Evolutionary conservation across 2,113 vertebrate genomes (phyloP).

Genomic region (Meles meles): DNA sequence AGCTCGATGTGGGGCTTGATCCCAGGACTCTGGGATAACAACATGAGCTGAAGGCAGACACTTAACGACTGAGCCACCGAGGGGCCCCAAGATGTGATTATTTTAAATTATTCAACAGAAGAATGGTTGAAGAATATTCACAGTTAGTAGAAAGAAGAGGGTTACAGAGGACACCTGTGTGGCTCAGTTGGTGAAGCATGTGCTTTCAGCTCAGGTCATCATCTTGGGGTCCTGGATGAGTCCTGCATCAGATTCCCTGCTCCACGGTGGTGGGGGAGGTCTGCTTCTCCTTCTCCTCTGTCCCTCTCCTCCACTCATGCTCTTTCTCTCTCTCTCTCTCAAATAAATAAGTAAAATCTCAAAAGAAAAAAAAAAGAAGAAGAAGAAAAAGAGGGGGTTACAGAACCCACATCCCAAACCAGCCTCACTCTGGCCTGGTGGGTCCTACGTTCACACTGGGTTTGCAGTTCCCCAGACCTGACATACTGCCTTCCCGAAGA

Average conservation of each 20-base stretch:
- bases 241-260: no score
- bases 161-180: neutral
- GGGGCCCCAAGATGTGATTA: neutral
- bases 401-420: neutral
- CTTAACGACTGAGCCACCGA: no score
- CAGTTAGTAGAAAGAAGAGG: neutral
- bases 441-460: neutral
- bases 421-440: no score
- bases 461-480: neutral
- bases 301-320: no score
- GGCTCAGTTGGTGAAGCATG: no score
- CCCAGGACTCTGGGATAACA: no score
- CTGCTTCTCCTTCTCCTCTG: no score
- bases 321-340: no score
- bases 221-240: no score
- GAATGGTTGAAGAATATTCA: neutral
- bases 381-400: neutral
- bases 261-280: fast-evolving
- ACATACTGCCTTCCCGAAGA: neutral
- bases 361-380: neutral
- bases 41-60: no score
- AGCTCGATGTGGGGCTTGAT: no score
- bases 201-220: no score
- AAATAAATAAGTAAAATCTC: neutral
- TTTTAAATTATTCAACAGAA: neutral